Evolutionary conservation across 35 echinoderm and acorn worm genomes (phyloP).

Genomic region (Patiria miniata): DNA sequence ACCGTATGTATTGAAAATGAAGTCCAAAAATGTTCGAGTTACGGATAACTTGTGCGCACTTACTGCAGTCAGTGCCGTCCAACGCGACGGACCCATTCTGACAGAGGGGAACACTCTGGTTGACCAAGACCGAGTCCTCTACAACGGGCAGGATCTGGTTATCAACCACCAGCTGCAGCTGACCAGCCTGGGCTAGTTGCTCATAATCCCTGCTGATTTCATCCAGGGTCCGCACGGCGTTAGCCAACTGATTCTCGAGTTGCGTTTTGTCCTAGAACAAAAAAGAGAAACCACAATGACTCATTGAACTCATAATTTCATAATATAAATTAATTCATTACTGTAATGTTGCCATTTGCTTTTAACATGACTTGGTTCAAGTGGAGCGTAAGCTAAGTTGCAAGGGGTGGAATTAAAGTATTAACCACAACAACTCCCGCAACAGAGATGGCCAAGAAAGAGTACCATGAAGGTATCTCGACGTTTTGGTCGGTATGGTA

Average conservation of each 20-base stretch:
- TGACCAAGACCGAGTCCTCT: not conserved
- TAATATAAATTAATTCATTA: no score
- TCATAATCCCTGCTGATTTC: slow-evolving; percentile 6
- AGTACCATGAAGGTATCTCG: no score
- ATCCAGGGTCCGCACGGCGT: not conserved
- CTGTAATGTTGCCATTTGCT: no score
- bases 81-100: slow-evolving; percentile 5
- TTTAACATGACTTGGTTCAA: no score
- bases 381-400: no score
- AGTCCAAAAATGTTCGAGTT: no score
- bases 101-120: slow-evolving; percentile 8
- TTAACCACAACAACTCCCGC: no score
- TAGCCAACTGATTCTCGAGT: not conserved
- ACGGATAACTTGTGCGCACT: not conserved
- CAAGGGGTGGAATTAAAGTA: no score
- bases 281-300: not conserved
- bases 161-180: slow-evolving; percentile 18
- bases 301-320: no score
- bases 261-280: slow-evolving; percentile 4
- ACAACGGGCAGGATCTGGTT: slow-evolving; percentile 23
- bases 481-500: no score
- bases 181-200: not conserved
- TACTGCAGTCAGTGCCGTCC: not conserved
- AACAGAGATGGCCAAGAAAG: no score
- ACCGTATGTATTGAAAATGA: no score